Evolutionary conservation across 1,140 invertebrate genomes (phyloP), one percentile per base, ranked within the genome.

Genomic region (Aporrectodea caliginosa): DNA sequence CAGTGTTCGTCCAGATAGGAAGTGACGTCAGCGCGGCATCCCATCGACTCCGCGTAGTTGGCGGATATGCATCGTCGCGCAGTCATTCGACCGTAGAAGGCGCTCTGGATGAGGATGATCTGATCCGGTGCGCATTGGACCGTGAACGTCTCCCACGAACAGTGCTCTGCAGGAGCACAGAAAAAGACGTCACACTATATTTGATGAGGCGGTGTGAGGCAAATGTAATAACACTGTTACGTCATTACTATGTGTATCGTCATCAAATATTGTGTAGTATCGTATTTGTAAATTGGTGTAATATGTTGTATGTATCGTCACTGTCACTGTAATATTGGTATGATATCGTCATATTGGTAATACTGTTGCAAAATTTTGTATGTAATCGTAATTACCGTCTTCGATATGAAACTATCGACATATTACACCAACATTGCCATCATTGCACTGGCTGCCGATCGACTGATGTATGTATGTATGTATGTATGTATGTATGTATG

Each of bases 1-100:
- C 80, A 81, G 35, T 69, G 70, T 70, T 69, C 58, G 70, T 81
- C 76, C 58, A 81, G 76, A 76, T 78, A 75, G 33, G 35, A 35
- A n/a, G 71, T 78, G 12, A 81, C 80, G 80, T 81, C 80, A 31
- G 76, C 69, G 0, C 76, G 31, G 30, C 80, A 81, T 12, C 79
- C 69, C 79, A 80, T 77, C 12, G 79, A 74, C 34, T 81, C 33
- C 1, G n/a, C 69, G 69, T 78, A 78, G 34, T 35, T 76, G 75
- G 16, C 12, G 43, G 30, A 68, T 35, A 78, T 78, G 77, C 77
- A 78, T 30, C 69, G 34, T 34, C 69, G 29, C 22, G 68, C 77
- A 2, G n/a, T 27, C 77, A 78, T 78, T n/a, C 77, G 29, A 27
- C 77, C 77, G 69, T 78, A 78, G 68, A 78, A 58, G 2, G 77